A percentile compares a stretch with the other conserved stretches of the same genome.
Evolutionary conservation across 2,113 vertebrate species (phyloP).

Genomic region (Mormyrus iriodes): DNA sequence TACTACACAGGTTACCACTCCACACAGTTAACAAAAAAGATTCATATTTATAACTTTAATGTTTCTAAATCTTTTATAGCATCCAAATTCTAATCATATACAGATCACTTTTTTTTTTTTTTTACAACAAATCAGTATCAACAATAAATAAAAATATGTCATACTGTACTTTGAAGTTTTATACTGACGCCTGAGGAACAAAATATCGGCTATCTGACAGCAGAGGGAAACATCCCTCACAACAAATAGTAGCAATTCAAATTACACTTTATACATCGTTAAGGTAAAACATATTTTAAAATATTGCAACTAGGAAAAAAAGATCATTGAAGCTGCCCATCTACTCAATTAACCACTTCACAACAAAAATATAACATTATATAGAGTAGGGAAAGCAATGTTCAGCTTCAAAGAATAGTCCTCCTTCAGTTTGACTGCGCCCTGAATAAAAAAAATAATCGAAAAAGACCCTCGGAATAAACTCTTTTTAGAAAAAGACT

Average conservation of each 20-base stretch:
- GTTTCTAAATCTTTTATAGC: constrained; percentile 57
- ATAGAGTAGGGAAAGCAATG: constrained; percentile 8
- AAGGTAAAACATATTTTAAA: constrained; percentile 40
- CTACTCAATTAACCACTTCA: constrained; percentile 32
- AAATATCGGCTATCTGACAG: constrained; percentile 64
- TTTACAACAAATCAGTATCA: constrained; percentile 65
- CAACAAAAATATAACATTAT: constrained; percentile 11
- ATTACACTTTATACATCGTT: constrained; percentile 63
- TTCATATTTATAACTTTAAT: constrained; percentile 63
- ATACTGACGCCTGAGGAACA: constrained; percentile 58
- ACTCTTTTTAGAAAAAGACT: neutral
- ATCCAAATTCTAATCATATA: constrained; percentile 66
- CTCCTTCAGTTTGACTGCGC: neutral
- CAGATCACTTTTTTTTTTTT: constrained; percentile 63
- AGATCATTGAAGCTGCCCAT: constrained; percentile 63
- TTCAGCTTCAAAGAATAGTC: constrained; percentile 10
- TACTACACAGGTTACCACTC: constrained; percentile 70
- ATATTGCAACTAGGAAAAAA: constrained; percentile 51
- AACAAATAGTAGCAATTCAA: constrained; percentile 58
- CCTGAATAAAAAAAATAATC: neutral
- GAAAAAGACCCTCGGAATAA: neutral
- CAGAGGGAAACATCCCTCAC: constrained; percentile 67
- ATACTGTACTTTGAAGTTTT: constrained; percentile 64
- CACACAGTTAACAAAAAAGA: constrained; percentile 68
- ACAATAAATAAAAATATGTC: constrained; percentile 75